phyloP scores from a whole-genome alignment of 2,797 vertebrate genomes.

The Pangasius macronema region DNA sequence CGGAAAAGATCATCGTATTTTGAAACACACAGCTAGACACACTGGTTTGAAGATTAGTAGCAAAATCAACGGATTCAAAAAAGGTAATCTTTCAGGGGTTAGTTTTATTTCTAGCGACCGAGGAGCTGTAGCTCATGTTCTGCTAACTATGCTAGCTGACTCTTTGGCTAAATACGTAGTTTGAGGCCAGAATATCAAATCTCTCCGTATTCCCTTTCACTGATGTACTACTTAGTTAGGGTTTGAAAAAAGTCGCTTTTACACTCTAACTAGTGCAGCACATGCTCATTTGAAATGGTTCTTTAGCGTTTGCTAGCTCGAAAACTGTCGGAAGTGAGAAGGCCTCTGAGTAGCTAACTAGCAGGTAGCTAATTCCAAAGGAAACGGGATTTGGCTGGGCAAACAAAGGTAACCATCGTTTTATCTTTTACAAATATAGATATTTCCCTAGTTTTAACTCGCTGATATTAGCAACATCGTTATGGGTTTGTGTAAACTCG shows the following conservation, averaged over 20 bases:
- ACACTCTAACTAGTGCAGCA: background rate
- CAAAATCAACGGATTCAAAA: background rate
- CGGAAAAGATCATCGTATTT: background rate
- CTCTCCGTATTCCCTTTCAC: background rate
- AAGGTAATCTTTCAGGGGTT: background rate
- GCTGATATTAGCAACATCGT: background rate
- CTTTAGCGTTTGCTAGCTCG: background rate
- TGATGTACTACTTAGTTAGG: background rate
- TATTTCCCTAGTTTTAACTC: too few relatives aligned
- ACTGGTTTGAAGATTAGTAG: background rate
- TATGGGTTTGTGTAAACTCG: background rate
- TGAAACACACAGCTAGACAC: background rate
- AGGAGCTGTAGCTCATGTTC: background rate
- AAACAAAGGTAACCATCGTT: background rate
- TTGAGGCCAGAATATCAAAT: background rate
- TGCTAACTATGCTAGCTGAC: slow-evolving; percentile 6
- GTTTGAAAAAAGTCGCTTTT: background rate
- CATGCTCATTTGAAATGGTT: background rate
- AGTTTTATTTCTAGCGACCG: background rate
- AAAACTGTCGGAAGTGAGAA: background rate
- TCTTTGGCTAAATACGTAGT: slow-evolving; percentile 19
- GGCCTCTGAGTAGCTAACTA: slow-evolving; percentile 18
- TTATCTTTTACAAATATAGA: background rate
- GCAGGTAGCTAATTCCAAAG: background rate
- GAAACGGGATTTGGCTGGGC: background rate